These are phyloP conservation scores for Dione juno DNA, from an alignment of 2,888 invertebrate genomes.

Conservation along the genomic window DNA sequence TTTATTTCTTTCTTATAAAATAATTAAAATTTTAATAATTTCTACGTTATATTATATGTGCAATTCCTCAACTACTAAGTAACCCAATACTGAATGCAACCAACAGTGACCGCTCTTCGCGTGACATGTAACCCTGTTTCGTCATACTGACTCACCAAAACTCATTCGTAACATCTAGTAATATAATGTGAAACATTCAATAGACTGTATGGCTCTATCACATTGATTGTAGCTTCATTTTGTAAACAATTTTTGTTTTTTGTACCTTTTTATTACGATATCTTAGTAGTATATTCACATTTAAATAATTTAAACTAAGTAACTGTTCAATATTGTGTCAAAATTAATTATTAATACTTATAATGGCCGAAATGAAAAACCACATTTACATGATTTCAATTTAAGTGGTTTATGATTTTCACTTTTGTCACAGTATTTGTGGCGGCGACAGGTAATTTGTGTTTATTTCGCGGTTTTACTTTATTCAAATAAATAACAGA, in stretches of 20 bases:
- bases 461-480: neutral
- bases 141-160: conserved; percentile 36
- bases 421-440: conserved; percentile 12
- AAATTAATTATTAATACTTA: conserved; percentile 9
- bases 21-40: neutral
- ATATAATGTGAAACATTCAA: conserved; percentile 39
- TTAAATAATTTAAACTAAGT: neutral
- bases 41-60: neutral
- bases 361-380: conserved; percentile 2
- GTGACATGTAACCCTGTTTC: conserved; percentile 22
- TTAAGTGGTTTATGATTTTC: conserved; percentile 13
- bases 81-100: conserved; percentile 11
- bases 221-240: conserved; percentile 9
- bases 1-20: no score
- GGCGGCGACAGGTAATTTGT: conserved; percentile 9
- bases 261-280: no score
- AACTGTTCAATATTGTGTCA: conserved; percentile 5
- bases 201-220: conserved; percentile 43
- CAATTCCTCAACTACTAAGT: neutral
- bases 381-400: conserved; percentile 22
- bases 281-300: neutral
- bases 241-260: neutral
- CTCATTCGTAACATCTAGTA: conserved; percentile 28
- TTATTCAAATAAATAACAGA: neutral
- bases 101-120: neutral